Percentiles rank a stretch among this genome's conserved stretches.
phyloP scores from a whole-genome alignment of 2,797 vertebrate genomes.

The Florisuga fusca region DNA sequence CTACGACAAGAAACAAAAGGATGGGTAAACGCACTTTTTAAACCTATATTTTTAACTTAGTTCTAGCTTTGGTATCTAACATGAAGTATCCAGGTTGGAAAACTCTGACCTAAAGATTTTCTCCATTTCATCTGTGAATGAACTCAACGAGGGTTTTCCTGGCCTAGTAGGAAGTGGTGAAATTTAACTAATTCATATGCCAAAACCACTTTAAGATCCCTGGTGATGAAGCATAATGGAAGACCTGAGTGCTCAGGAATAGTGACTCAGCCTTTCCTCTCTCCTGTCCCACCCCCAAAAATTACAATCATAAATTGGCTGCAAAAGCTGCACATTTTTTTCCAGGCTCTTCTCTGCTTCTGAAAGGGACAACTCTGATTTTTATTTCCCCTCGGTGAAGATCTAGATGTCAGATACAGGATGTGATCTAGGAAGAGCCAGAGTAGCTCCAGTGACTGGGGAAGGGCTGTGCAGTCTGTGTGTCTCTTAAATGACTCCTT shows the following conservation, averaged over 20 bases:
- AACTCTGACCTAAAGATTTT: slow-evolving; percentile 48
- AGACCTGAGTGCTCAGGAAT: slow-evolving; percentile 37
- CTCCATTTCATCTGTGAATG: slow-evolving; percentile 48
- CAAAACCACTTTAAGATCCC: slow-evolving; percentile 11
- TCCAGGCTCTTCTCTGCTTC: not conserved
- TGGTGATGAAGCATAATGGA: slow-evolving; percentile 27
- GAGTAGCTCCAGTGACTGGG: not conserved
- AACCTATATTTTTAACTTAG: not conserved
- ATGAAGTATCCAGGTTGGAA: not conserved
- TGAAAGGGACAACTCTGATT: not conserved
- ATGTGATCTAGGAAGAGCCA: not conserved
- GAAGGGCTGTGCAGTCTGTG: not conserved
- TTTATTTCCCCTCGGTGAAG: not conserved
- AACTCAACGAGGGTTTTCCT: slow-evolving; percentile 56
- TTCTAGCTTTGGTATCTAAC: slow-evolving; percentile 22
- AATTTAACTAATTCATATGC: slow-evolving; percentile 58
- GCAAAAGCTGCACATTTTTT: not conserved
- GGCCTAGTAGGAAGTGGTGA: slow-evolving; percentile 21
- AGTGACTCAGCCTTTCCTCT: slow-evolving; percentile 52
- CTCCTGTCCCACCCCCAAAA: not conserved
- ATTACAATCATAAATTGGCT: not conserved
- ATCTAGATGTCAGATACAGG: not conserved
- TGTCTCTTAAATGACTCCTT: not conserved
- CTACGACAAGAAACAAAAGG: not conserved
- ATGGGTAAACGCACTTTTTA: not conserved